These are phyloP conservation scores for Percina caprodes DNA, from an alignment of 2,113 vertebrate species.

Conservation along the genomic window DNA sequence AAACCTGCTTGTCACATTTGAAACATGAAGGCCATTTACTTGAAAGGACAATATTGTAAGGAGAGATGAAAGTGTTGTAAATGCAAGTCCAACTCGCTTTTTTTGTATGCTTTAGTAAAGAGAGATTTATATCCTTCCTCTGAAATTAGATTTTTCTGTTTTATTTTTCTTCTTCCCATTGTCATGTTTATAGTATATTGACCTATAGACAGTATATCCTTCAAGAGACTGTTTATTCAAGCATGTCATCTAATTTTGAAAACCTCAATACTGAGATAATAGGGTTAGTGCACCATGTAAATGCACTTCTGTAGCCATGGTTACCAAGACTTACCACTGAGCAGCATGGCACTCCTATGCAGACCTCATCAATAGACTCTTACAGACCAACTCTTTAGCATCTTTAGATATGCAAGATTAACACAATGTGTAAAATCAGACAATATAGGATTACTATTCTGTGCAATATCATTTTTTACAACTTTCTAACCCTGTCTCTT, in stretches of 20 bases:
- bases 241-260: not conserved
- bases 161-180: not conserved
- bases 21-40: slow-evolving; percentile 74
- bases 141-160: slow-evolving; percentile 30
- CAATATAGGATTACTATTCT: not conserved
- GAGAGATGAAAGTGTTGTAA: slow-evolving; percentile 70
- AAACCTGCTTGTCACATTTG: slow-evolving; percentile 70
- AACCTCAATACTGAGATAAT: not conserved
- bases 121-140: slow-evolving; percentile 42
- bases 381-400: not conserved
- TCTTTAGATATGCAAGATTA: not conserved
- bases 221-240: not conserved
- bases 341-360: not conserved
- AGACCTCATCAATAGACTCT: slow-evolving; percentile 6
- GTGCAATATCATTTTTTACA: not conserved
- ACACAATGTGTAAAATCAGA: not conserved
- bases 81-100: slow-evolving; percentile 37
- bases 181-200: slow-evolving; percentile 25
- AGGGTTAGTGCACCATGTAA: not conserved
- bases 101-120: slow-evolving; percentile 33
- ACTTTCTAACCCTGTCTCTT: not conserved
- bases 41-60: slow-evolving; percentile 72
- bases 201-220: not conserved
- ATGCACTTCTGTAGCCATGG: slow-evolving; percentile 8
- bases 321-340: not conserved